These are phyloP conservation scores for Pavo muticus DNA, from an alignment of 2,113 vertebrate species.

Conservation along the genomic window DNA sequence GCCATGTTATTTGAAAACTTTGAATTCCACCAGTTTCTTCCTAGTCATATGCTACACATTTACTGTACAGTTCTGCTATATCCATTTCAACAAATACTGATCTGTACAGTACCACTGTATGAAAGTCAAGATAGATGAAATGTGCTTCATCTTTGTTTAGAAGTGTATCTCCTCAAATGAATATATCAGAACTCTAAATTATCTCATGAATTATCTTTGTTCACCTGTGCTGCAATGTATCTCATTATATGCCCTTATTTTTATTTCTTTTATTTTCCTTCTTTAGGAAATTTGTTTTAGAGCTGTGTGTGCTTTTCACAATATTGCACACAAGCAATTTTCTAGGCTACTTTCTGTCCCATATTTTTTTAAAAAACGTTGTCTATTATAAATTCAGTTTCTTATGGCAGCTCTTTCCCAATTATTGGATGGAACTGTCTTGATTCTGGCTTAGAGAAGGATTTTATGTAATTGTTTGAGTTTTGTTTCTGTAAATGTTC, in stretches of 20 bases:
- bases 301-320: neutral
- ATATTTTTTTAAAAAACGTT: neutral
- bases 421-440: neutral
- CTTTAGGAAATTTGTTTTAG: neutral
- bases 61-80: neutral
- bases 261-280: neutral
- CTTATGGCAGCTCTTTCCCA: neutral
- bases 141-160: neutral
- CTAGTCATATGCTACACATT: neutral
- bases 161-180: neutral
- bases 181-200: neutral
- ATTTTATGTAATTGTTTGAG: neutral
- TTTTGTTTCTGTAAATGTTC: too few species aligned
- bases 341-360: neutral
- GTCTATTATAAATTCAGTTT: neutral
- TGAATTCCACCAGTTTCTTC: neutral
- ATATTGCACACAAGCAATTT: neutral
- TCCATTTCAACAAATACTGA: neutral
- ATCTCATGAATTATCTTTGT: neutral
- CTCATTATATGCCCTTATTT: neutral
- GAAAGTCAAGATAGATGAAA: neutral
- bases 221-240: neutral
- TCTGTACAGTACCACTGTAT: neutral
- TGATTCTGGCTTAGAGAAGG: neutral
- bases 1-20: neutral